Evolutionary conservation across 2,888 invertebrate genomes (phyloP).

Genomic region (Tortrix viridana): DNA sequence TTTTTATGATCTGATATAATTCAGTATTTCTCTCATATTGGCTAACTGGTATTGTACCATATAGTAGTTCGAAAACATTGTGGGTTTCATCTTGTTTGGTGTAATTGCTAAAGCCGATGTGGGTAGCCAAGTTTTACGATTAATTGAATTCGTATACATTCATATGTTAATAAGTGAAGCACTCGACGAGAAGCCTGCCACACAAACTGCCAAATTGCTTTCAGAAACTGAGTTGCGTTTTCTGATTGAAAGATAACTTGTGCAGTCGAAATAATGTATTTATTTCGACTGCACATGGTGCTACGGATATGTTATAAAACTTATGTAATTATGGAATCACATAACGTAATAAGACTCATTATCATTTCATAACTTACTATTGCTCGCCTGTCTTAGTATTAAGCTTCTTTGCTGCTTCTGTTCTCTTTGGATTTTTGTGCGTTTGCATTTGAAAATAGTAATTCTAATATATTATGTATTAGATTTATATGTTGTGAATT

Average conservation of each 20-base stretch:
- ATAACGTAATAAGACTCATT: too few relatives aligned
- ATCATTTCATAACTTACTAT: too few relatives aligned
- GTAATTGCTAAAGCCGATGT: constrained; percentile 1
- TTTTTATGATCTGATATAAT: constrained; percentile 6
- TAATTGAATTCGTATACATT: constrained; percentile 2
- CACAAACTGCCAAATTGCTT: constrained; percentile 4
- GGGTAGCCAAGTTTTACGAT: constrained; percentile 8
- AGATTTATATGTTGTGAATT: background rate
- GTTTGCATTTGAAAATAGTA: background rate
- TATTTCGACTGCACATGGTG: too few relatives aligned
- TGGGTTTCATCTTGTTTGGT: constrained; percentile 2
- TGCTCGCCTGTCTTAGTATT: too few relatives aligned
- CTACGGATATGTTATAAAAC: too few relatives aligned
- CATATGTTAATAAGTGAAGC: constrained; percentile 10
- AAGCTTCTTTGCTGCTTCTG: too few relatives aligned
- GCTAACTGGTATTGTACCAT: background rate
- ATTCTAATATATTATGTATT: too few relatives aligned
- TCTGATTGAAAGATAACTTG: constrained; percentile 1
- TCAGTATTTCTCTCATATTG: constrained; percentile 1
- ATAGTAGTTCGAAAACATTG: background rate
- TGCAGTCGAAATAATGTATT: background rate
- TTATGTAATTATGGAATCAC: too few relatives aligned
- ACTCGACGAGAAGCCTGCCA: background rate
- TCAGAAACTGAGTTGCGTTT: background rate
- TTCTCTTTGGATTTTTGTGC: background rate